Evolutionary conservation across 2,797 vertebrate genomes (phyloP).

Genomic region (Carcharodon carcharias): DNA sequence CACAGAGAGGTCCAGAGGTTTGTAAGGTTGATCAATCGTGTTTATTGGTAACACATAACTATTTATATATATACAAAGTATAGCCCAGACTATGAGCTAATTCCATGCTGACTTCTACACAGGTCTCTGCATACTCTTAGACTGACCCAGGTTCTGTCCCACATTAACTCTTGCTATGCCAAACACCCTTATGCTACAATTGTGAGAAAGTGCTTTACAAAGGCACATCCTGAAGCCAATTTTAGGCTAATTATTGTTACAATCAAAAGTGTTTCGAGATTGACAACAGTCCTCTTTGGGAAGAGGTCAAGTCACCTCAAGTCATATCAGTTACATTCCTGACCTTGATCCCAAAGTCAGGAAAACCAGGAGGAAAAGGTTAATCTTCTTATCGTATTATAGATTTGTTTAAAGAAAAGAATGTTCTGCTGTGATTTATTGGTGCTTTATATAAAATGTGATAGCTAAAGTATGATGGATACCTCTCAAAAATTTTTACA

Average conservation of each 20-base stretch:
- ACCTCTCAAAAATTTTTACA: no score
- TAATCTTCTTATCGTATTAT: no score
- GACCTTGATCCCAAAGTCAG: neutral
- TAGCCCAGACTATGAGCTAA: no score
- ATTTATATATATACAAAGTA: no score
- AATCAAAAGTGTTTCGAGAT: neutral
- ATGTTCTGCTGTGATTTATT: neutral
- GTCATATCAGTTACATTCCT: neutral
- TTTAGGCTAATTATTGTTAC: neutral
- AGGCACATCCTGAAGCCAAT: neutral
- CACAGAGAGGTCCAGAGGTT: no score
- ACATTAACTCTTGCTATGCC: no score
- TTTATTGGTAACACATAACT: no score
- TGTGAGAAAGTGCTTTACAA: neutral
- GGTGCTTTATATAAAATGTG: neutral
- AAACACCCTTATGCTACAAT: no score
- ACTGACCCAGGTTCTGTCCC: no score
- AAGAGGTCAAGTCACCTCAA: neutral
- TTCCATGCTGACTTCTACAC: no score
- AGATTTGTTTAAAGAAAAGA: neutral
- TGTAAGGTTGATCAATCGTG: no score
- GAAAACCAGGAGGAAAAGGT: neutral
- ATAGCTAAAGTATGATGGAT: neutral
- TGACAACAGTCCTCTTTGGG: neutral
- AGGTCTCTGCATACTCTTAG: no score